phyloP scores from a whole-genome alignment of 1,140 invertebrate genomes.

The Ruditapes philippinarum region DNA sequence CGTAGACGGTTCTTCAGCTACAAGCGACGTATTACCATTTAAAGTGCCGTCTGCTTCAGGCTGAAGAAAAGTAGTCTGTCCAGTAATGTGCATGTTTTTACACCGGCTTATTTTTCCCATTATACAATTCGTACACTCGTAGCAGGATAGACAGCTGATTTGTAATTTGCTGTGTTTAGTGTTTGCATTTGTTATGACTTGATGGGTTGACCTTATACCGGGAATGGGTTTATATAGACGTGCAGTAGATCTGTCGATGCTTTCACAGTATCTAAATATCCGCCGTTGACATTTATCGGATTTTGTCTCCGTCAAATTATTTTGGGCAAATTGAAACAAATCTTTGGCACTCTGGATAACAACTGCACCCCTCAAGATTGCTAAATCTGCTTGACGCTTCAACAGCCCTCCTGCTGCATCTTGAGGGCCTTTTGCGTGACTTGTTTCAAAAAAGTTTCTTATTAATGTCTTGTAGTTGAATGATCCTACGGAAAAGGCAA shows the following conservation, averaged over 20 bases:
- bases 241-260: neutral
- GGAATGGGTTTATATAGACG: neutral
- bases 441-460: constrained; percentile 55
- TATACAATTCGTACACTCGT: no score
- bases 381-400: constrained; percentile 42
- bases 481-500: neutral
- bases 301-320: neutral
- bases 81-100: no score
- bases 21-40: no score
- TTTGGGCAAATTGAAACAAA: constrained; percentile 11
- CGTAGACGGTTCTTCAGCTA: no score
- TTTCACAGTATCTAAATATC: constrained; percentile 6
- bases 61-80: no score
- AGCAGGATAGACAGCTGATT: no score
- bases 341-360: constrained; percentile 47
- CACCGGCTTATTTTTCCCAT: no score
- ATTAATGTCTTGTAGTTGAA: neutral
- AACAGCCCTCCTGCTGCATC: constrained; percentile 56
- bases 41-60: no score
- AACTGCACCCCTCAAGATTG: neutral
- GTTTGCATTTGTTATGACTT: no score
- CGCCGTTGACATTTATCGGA: neutral
- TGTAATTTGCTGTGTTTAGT: no score
- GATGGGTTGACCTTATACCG: neutral
- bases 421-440: constrained; percentile 53